Percentiles rank a stretch among this genome's conserved stretches.
phyloP scores from a whole-genome alignment of 2,797 vertebrate genomes.

The Lates japonicus region DNA sequence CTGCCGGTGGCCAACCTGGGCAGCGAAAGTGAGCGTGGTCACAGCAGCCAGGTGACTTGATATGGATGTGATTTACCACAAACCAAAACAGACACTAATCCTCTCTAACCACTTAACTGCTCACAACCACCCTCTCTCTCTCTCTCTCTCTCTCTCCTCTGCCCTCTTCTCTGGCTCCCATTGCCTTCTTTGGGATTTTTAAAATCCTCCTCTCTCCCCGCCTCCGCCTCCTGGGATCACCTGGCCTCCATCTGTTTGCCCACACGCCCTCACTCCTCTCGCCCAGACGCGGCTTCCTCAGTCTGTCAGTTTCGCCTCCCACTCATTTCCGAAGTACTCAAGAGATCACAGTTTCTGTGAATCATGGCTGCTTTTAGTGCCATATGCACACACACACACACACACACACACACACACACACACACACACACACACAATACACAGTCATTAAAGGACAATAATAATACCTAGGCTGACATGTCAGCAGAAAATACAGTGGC shows the following conservation, averaged over 20 bases:
- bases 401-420: constrained; percentile 26
- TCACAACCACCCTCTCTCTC: constrained; percentile 17
- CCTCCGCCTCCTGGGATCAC: too few species aligned
- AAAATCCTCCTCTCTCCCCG: neutral
- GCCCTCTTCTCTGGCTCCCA: neutral
- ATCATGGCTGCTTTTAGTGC: constrained; percentile 69
- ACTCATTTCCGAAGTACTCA: constrained; percentile 55
- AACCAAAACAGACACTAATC: constrained; percentile 75
- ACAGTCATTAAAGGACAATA: too few species aligned
- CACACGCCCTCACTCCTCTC: neutral
- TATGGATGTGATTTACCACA: constrained; percentile 69
- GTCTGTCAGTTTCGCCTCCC: constrained; percentile 11
- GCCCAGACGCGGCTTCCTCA: neutral
- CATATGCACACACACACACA: constrained; percentile 4
- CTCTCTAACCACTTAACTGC: constrained; percentile 65
- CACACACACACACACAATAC: constrained; percentile 10
- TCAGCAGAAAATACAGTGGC: too few species aligned
- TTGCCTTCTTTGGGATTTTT: constrained; percentile 2
- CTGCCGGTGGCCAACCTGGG: too few species aligned
- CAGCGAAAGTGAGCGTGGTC: constrained; percentile 13
- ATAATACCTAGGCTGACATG: too few species aligned
- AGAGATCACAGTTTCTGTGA: constrained; percentile 74
- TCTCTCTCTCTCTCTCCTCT: neutral
- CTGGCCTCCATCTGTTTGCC: neutral
- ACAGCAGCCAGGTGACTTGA: constrained; percentile 50